Base-by-base conservation (phyloP, 2,797 vertebrate genomes). In the Sebastes goodei region DNA sequence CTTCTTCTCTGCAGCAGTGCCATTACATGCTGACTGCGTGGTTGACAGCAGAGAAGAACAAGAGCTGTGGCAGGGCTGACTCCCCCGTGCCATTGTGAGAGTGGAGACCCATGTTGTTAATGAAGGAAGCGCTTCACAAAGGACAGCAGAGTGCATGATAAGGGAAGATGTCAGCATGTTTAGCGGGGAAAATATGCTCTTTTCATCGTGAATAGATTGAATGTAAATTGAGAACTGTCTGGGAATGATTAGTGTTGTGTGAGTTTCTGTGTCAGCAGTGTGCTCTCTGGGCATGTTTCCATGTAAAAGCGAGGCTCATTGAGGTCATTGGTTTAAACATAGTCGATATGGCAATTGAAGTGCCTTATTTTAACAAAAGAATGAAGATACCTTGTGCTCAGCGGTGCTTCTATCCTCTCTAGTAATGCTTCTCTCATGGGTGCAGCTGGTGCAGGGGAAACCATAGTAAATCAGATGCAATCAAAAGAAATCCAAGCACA, bases 151-250 rank as follows among this genome's bases (percentile, higher is more conserved):
- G 86, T 71, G 49, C 82, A 80, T 81, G 70, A 81, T 32, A 81
- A 79, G 87, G 17, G 63, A 66, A 70, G 64, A 75, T 85, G 76
- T 88, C 85, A 79, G 82, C 74, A 73, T 74, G 72, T 82, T 88
- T 46, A 78, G 70, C 25, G 6, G 10, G 27, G 9, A 55, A 77
- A 74, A 80, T 15, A 71, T 61, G 57, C 38, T 60, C 46, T 82
- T 83, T 92, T 32, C 79, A 29, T 63, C 38, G 56, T 27, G 7
- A 70, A 42, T 21, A 78, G 71, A 71, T 35, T 9, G 56, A 73
- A 61, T 23, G 30, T 62, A 61, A 78, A 73, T 68, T 62, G 42
- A 76, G 68, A 70, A 33, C 33, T 20, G 29, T 82, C 25, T 32
- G 46, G 29, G 55, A 65, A 71, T 67, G 33, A 55, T 68, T 46